Percentiles rank a stretch among this genome's conserved stretches.
Conservation (phyloP, 2,797 vertebrate species). For the Squalus acanthias region DNA sequence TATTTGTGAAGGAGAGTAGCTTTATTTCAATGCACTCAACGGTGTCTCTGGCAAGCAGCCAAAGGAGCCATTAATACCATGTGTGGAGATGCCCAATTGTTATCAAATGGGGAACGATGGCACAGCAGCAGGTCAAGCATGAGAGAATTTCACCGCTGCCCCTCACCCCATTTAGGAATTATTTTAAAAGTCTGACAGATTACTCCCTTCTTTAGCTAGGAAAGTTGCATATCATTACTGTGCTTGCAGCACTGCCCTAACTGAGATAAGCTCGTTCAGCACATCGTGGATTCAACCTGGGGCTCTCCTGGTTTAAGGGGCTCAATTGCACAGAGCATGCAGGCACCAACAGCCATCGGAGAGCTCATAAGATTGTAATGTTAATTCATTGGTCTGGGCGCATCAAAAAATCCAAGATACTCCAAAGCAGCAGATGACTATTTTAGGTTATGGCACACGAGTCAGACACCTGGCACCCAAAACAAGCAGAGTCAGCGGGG, state of each 20-base stretch:
- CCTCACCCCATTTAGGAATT: not conserved
- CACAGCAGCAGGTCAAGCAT: not conserved
- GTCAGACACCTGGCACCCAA: not conserved
- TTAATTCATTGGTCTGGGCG: not conserved
- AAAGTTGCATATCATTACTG: not conserved
- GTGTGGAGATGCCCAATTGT: not conserved
- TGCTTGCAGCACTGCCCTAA: not conserved
- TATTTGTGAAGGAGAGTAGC: not conserved
- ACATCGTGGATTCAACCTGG: not conserved
- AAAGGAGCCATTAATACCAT: not conserved
- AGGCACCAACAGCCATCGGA: not conserved
- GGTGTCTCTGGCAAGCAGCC: not conserved
- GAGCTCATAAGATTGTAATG: not conserved
- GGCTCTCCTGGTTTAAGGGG: not conserved
- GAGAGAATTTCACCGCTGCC: not conserved
- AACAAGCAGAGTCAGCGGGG: not conserved
- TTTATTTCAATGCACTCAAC: not conserved
- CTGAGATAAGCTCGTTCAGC: not conserved
- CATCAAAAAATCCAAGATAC: not conserved
- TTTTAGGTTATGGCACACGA: not conserved
- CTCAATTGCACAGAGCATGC: not conserved
- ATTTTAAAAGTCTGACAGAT: not conserved
- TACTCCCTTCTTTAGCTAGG: not conserved
- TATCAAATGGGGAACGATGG: not conserved
- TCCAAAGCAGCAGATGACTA: not conserved